Conservation (phyloP, 2,113 vertebrate genomes). For the Chloroceryle aenea region DNA sequence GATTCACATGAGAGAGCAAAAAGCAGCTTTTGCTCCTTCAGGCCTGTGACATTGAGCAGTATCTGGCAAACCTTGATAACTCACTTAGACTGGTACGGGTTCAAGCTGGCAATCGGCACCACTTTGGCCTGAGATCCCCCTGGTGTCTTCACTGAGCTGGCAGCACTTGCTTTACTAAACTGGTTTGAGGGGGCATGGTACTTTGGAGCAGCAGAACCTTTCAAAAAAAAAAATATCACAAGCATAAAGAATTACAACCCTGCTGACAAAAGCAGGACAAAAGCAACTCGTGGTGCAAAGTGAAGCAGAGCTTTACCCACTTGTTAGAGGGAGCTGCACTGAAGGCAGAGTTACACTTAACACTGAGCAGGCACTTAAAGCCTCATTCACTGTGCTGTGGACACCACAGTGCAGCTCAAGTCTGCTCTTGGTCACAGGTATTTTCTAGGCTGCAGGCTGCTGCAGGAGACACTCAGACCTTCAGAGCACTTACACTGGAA, state of each 20-base stretch:
- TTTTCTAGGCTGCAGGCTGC: not conserved
- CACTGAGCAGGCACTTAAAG: not conserved
- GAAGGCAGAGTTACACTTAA: not conserved
- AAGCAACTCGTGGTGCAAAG: not conserved
- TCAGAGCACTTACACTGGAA: not conserved
- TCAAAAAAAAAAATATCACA: not conserved
- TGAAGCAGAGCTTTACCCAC: not conserved
- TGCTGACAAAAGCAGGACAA: not conserved
- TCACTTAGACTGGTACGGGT: slow-evolving; percentile 97
- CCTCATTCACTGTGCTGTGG: not conserved
- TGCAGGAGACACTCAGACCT: not conserved
- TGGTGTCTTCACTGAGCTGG: slow-evolving; percentile 74
- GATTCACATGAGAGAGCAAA: not conserved
- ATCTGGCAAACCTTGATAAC: slow-evolving; percentile 24
- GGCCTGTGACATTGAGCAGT: not conserved
- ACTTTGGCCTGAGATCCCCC: slow-evolving; percentile 87
- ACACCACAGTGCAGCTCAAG: not conserved
- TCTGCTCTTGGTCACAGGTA: not conserved
- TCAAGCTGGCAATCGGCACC: slow-evolving; percentile 94
- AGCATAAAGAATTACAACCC: slow-evolving; percentile 13
- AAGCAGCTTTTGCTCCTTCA: not conserved
- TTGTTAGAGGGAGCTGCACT: accelerated
- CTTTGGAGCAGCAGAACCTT: slow-evolving; percentile 69
- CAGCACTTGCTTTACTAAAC: slow-evolving; percentile 77
- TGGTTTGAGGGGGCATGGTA: slow-evolving; percentile 77